Base-by-base conservation (phyloP, 2,888 invertebrate species). In the Metalampra italica region DNA sequence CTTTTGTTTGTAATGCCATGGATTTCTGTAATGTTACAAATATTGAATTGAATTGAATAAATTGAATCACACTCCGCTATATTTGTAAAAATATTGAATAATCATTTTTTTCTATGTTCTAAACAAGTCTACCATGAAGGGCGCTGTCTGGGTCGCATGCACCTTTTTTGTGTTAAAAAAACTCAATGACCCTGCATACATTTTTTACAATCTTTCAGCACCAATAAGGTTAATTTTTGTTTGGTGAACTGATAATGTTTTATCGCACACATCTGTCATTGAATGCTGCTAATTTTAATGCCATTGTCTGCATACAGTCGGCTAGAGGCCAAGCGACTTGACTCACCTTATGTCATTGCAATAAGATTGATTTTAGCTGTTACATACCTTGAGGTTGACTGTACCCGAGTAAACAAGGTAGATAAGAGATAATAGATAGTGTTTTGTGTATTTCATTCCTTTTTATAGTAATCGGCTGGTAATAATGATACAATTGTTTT, bases 191-290 rank as follows among this genome's bases (percentile, higher is more conserved):
- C 39, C 39, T 39, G 39, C 36, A 32, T 22, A 4, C 3, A 34
- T 13, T 39, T 39, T 39, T 39, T 22, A 4, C 3, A 34, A 3
- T 39, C 14, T 39, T 39, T 39, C 7, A 3, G 14, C 9, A 9
- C 8, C 39, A 22, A 22, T 22, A 22, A 22, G 22, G 22, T 22
- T 22, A 22, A 22, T 22, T 22, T 9, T 3, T 36, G 36, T n/a
- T n/a, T 36, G 36, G n/a, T 36, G 36, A n/a, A 36, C 38, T 46
- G 46, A 46, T 46, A 46, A 30, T 38, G 7, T 8, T 29, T 30
- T 46, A 46, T 46, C 46, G 38, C n/a, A n/a, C 3, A 29, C 46
- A 39, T 39, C 29, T 42, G 42, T 30, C 42, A 42, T 42, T 42
- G 42, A 30, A 3, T 8, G 14, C 39, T 42, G 42, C 42, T 42